Conservation (phyloP, 2,113 vertebrate genomes). For the Siphamia tubifer region DNA sequence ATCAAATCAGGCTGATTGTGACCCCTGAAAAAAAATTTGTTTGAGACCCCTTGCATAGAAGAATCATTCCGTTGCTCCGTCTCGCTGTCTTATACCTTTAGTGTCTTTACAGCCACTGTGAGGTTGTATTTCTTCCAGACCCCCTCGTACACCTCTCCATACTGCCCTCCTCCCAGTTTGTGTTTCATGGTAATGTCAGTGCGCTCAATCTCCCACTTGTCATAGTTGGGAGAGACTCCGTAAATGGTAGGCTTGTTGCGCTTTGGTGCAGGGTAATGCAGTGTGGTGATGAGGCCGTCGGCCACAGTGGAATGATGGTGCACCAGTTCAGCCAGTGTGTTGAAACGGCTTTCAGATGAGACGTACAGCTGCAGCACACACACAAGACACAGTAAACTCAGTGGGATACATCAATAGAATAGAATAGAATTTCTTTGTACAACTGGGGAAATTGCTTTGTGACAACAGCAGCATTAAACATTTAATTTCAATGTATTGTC, state of each 20-base stretch:
- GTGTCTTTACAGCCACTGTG: slow-evolving; percentile 95
- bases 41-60: too few relatives aligned
- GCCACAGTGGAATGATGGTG: slow-evolving; percentile 97
- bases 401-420: too few relatives aligned
- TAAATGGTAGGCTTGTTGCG: slow-evolving; percentile 99
- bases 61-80: neutral
- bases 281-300: slow-evolving; percentile 95
- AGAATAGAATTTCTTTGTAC: too few relatives aligned
- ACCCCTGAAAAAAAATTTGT: too few relatives aligned
- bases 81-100: slow-evolving; percentile 83
- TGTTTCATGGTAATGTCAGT: slow-evolving; percentile 99
- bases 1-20: too few relatives aligned
- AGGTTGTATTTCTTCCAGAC: slow-evolving; percentile 99
- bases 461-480: too few relatives aligned
- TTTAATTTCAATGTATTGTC: too few relatives aligned
- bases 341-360: slow-evolving; percentile 98
- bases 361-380: slow-evolving; percentile 88
- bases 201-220: slow-evolving; percentile 99
- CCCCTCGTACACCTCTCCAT: slow-evolving; percentile 97
- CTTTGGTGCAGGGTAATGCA: slow-evolving; percentile 97
- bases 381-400: too few relatives aligned
- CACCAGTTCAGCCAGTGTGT: slow-evolving; percentile 94
- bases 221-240: slow-evolving; percentile 96
- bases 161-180: slow-evolving; percentile 97
- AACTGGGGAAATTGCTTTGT: too few relatives aligned